phyloP scores from a whole-genome alignment of 2,113 vertebrate species.

The Crotalus horridus region DNA sequence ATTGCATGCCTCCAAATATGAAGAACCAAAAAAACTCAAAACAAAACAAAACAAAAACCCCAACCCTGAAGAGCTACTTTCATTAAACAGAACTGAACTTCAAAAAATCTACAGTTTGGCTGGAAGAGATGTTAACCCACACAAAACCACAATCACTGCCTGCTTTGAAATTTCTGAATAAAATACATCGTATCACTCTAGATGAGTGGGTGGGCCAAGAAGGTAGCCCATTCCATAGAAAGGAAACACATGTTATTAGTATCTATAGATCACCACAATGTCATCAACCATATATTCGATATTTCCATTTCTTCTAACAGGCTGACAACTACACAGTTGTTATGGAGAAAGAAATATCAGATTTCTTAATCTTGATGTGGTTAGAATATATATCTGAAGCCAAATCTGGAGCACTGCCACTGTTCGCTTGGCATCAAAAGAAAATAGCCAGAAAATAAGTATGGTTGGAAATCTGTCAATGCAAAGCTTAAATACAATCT shows the following conservation, averaged over 20 bases:
- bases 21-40: background rate
- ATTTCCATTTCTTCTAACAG: conserved; percentile 39
- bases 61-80: background rate
- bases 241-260: background rate
- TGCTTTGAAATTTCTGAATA: conserved; percentile 16
- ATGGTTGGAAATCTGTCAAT: background rate
- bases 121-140: background rate
- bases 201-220: conserved; percentile 27
- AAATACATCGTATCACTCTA: conserved; percentile 8
- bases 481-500: background rate
- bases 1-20: background rate
- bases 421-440: background rate
- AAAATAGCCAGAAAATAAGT: background rate
- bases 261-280: background rate
- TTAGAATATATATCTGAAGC: background rate
- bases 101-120: background rate
- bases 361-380: background rate
- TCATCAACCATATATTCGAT: background rate
- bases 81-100: background rate
- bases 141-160: background rate
- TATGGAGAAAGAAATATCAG: conserved; percentile 7
- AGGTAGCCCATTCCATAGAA: conserved; percentile 8
- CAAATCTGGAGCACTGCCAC: background rate
- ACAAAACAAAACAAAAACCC: background rate
- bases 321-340: background rate